A percentile compares a stretch with the other conserved stretches of the same genome.
These are phyloP conservation scores for Cephus rjabovi DNA, from an alignment of 2,888 invertebrate genomes.

Conservation along the genomic window DNA sequence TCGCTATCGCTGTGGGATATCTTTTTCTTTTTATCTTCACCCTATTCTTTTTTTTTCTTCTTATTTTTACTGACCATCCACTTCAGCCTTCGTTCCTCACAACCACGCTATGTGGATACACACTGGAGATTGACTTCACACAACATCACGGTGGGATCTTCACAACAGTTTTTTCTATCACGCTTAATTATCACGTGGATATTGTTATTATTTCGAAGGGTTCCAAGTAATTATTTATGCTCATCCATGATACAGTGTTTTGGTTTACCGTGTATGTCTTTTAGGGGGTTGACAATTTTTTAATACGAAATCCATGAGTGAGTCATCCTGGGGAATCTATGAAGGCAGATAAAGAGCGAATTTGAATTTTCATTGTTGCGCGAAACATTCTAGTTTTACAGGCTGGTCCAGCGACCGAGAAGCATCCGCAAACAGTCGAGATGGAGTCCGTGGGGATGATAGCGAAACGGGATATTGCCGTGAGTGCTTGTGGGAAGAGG, in stretches of 20 bases:
- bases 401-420: background rate
- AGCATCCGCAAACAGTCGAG: slow-evolving; percentile 1
- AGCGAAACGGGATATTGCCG: background rate
- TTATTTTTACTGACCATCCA: background rate
- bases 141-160: background rate
- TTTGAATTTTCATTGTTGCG: background rate
- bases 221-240: background rate
- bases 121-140: background rate
- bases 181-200: background rate
- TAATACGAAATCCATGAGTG: no score
- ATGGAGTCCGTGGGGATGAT: background rate
- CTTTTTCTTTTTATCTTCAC: slow-evolving; percentile 28
- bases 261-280: background rate
- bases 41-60: background rate
- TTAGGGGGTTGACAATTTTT: background rate
- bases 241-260: background rate
- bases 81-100: background rate
- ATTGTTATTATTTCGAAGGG: background rate
- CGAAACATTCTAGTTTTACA: background rate
- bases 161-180: background rate
- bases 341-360: background rate
- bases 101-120: background rate
- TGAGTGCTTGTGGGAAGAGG: background rate
- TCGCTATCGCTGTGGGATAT: slow-evolving; percentile 53
- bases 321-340: background rate